phyloP scores from a whole-genome alignment of 2,113 vertebrate species.

The Python bivittatus region DNA sequence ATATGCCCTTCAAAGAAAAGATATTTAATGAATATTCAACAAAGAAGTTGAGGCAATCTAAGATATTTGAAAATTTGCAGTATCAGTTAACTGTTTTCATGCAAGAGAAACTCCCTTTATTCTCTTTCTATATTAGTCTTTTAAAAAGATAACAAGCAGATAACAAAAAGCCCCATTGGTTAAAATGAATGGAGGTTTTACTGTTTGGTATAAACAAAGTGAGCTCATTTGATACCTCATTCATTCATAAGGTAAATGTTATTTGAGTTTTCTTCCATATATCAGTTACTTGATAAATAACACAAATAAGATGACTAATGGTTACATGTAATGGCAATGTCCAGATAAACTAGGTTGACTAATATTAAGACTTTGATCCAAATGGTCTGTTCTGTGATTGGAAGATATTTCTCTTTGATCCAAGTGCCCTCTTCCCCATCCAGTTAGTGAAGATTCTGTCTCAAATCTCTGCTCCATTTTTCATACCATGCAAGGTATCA shows the following conservation, averaged over 20 bases:
- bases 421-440: background rate
- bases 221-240: background rate
- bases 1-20: conserved; percentile 65
- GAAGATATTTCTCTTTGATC: background rate
- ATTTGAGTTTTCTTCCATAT: background rate
- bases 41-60: conserved; percentile 65
- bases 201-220: background rate
- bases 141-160: background rate
- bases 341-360: background rate
- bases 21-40: conserved; percentile 83
- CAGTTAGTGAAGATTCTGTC: background rate
- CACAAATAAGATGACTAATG: background rate
- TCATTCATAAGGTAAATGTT: conserved; percentile 43
- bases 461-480: background rate
- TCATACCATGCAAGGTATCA: background rate
- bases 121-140: background rate
- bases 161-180: background rate
- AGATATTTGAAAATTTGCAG: conserved; percentile 73
- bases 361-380: background rate
- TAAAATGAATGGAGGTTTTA: background rate
- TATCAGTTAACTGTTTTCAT: conserved; percentile 68
- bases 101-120: conserved; percentile 52
- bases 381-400: background rate
- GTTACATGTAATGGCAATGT: background rate
- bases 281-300: conserved; percentile 50